A percentile compares a stretch with the other conserved stretches of the same genome.
These are phyloP conservation scores for Eristalinus sepulchralis DNA, from an alignment of 2,888 invertebrate species.

Conservation along the genomic window DNA sequence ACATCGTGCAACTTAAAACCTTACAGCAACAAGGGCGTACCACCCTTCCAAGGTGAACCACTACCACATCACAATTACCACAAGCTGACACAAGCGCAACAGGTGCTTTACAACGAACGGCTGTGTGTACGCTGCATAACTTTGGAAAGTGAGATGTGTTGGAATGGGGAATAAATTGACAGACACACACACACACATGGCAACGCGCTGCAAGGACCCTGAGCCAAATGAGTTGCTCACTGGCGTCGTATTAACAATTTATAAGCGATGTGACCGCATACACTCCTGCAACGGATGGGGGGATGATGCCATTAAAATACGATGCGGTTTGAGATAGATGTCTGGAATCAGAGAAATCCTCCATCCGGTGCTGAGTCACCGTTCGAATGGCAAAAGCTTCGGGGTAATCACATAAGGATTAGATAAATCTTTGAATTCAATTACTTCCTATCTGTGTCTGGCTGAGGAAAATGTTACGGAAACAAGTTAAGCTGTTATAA, in stretches of 20 bases:
- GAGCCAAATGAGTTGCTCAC: neutral
- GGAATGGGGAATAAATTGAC: neutral
- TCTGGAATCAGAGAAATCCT: neutral
- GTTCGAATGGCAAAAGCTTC: neutral
- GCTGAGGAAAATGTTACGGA: neutral
- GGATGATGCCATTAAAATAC: neutral
- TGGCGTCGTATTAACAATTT: slow-evolving; percentile 29
- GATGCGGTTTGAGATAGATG: slow-evolving; percentile 5
- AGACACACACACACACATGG: neutral
- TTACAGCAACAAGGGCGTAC: neutral
- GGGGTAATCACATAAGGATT: neutral
- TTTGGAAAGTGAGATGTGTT: neutral
- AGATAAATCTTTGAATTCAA: neutral
- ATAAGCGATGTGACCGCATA: slow-evolving; percentile 17
- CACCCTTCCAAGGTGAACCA: neutral
- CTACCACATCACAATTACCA: slow-evolving; percentile 21
- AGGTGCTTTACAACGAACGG: slow-evolving; percentile 6
- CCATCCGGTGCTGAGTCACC: neutral
- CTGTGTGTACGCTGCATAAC: neutral
- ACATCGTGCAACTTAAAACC: neutral
- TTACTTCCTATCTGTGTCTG: neutral
- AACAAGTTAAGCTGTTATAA: neutral
- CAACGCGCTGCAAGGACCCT: neutral
- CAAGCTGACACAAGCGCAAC: slow-evolving; percentile 2
- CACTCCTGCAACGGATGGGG: slow-evolving; percentile 5